These are phyloP conservation scores for Coleophora flavipennella DNA, from an alignment of 2,888 invertebrate genomes.

Conservation along the genomic window DNA sequence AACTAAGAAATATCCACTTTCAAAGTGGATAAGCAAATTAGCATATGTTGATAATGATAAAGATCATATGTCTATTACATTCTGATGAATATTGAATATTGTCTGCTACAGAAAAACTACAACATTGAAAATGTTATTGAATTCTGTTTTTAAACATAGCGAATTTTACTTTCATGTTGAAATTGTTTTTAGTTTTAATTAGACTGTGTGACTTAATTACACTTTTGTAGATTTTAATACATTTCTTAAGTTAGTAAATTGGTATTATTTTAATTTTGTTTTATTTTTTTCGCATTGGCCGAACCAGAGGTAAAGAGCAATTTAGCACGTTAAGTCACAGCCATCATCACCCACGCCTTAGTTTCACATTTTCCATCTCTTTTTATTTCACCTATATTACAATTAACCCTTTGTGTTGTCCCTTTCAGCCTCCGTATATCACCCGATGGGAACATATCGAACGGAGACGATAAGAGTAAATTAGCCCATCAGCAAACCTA, in stretches of 20 bases:
- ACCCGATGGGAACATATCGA: conserved; percentile 73
- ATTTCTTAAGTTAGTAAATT: too few species aligned
- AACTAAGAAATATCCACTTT: too few species aligned
- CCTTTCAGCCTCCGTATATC: conserved; percentile 76
- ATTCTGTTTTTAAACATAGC: too few species aligned
- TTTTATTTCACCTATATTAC: conserved; percentile 34
- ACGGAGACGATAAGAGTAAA: conserved; percentile 78
- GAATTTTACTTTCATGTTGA: not conserved
- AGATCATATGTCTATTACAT: too few species aligned
- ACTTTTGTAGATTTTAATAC: too few species aligned
- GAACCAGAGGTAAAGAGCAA: conserved; percentile 60
- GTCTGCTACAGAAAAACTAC: too few species aligned
- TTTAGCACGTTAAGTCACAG: conserved; percentile 33
- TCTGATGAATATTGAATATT: too few species aligned
- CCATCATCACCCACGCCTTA: conserved; percentile 39
- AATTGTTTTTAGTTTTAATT: conserved; percentile 2
- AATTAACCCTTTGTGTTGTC: conserved; percentile 67
- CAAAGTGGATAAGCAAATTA: too few species aligned
- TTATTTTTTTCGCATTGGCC: conserved; percentile 55
- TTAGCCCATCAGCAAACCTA: conserved; percentile 82
- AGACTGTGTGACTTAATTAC: not conserved
- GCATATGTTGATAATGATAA: too few species aligned
- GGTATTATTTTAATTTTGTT: conserved; percentile 26
- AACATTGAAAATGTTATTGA: too few species aligned
- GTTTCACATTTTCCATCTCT: conserved; percentile 22